phyloP scores from a whole-genome alignment of 2,888 invertebrate genomes.

The Hoplodrina blanda region DNA sequence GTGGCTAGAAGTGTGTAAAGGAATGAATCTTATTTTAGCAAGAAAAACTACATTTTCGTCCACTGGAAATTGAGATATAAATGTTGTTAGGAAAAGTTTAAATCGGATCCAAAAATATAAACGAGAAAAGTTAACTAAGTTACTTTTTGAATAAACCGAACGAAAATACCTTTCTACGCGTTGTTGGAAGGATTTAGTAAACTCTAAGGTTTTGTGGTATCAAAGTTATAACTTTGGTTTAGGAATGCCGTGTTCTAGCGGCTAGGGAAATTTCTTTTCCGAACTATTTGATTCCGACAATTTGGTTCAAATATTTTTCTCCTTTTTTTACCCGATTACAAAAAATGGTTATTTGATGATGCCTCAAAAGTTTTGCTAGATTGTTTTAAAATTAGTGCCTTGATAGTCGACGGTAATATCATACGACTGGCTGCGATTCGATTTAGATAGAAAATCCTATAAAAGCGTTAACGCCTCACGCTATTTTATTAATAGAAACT shows the following conservation, averaged over 20 bases:
- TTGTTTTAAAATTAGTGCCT: neutral
- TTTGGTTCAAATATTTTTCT: neutral
- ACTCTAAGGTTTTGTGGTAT: conserved; percentile 13
- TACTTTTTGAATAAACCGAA: conserved; percentile 23
- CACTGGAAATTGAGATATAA: conserved; percentile 20
- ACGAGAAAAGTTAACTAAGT: conserved; percentile 43
- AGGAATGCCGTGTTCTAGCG: conserved; percentile 4
- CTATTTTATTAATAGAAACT: too few relatives aligned
- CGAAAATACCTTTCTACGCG: conserved; percentile 18
- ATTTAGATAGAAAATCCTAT: neutral
- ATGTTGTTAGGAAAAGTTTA: conserved; percentile 27
- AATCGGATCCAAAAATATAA: conserved; percentile 41
- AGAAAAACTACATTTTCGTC: conserved; percentile 27
- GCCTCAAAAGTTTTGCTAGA: neutral
- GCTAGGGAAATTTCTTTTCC: conserved; percentile 13
- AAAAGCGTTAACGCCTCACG: too few relatives aligned
- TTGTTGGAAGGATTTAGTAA: conserved; percentile 22
- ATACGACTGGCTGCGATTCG: neutral
- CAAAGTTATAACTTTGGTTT: conserved; percentile 12
- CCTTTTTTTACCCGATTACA: neutral
- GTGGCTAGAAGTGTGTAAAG: too few relatives aligned
- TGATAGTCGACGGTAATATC: neutral
- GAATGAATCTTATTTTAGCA: neutral
- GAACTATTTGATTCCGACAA: neutral
- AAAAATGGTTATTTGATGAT: neutral